Evolutionary conservation across 2,113 vertebrate species (phyloP).

Genomic region (Trogon surrucura): DNA sequence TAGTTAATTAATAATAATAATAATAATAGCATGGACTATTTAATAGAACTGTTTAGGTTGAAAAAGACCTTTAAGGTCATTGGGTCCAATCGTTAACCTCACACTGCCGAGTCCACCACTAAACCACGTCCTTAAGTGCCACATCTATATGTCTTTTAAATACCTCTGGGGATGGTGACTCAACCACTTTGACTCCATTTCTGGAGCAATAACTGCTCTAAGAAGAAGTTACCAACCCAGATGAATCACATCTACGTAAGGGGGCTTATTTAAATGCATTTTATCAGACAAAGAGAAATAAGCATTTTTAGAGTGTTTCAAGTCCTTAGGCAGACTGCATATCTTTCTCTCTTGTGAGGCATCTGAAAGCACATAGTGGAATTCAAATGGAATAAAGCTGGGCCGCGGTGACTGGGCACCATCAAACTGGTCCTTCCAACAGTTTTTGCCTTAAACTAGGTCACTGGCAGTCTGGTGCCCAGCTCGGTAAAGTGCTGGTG

Average conservation of each 20-base stretch:
- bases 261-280: background rate
- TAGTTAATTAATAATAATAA: no score
- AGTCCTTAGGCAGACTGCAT: background rate
- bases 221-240: background rate
- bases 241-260: background rate
- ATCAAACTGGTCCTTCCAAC: background rate
- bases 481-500: background rate
- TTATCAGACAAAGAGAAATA: background rate
- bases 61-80: background rate
- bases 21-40: background rate
- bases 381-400: background rate
- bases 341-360: background rate
- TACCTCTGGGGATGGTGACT: background rate
- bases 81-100: background rate
- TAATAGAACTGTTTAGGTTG: background rate
- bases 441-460: background rate
- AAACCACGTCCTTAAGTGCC: background rate
- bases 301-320: background rate
- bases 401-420: background rate
- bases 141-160: background rate
- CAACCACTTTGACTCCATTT: background rate
- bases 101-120: background rate
- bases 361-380: background rate
- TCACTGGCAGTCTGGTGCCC: background rate
- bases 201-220: background rate